A percentile compares a stretch with the other conserved stretches of the same genome.
These are phyloP conservation scores for Ciconia stormi DNA, from an alignment of 2,113 vertebrate species.

Conservation along the genomic window DNA sequence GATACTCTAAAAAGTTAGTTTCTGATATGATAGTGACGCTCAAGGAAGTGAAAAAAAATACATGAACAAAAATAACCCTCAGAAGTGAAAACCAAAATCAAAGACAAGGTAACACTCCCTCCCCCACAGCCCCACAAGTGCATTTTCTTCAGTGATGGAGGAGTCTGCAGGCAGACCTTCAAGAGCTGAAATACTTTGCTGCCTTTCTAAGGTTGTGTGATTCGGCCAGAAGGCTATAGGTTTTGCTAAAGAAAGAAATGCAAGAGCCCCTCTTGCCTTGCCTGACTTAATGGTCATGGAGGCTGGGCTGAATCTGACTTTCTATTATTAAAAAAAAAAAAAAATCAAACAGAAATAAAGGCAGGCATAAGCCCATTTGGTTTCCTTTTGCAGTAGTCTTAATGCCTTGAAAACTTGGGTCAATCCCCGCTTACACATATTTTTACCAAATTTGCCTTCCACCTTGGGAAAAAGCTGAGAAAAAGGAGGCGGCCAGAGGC, in stretches of 20 bases:
- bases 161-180: not conserved
- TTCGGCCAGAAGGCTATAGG: not conserved
- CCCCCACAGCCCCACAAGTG: not conserved
- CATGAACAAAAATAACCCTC: not conserved
- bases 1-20: not conserved
- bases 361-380: not conserved
- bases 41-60: not conserved
- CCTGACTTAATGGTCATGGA: not conserved
- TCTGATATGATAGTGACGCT: not conserved
- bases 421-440: not conserved
- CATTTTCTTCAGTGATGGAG: not conserved
- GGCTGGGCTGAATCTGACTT: not conserved
- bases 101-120: not conserved
- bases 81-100: not conserved
- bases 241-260: not conserved
- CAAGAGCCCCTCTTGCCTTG: not conserved
- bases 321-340: not conserved
- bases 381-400: not conserved
- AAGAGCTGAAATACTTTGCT: not conserved
- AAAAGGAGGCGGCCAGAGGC: not conserved
- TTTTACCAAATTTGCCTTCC: not conserved
- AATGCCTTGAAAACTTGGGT: not conserved
- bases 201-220: not conserved
- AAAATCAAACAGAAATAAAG: not conserved
- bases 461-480: not conserved